phyloP scores from a whole-genome alignment of 1,140 invertebrate genomes.

The Stegodyphus dumicola region DNA sequence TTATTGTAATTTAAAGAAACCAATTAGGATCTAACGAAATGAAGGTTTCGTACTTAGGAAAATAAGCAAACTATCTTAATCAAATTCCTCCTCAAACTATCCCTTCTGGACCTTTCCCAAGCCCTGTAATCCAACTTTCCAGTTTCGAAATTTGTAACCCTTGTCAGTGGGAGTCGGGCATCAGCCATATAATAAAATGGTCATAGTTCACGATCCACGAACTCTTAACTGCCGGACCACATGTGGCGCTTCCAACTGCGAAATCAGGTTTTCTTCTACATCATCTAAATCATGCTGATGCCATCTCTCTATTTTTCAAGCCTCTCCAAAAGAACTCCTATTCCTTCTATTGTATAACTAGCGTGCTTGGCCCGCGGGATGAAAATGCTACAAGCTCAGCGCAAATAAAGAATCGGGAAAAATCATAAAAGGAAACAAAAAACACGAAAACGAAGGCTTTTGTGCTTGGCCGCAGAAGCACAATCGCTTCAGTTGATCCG shows the following conservation, averaged over 20 bases:
- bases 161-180: too few relatives aligned
- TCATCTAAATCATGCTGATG: background rate
- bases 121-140: too few relatives aligned
- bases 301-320: background rate
- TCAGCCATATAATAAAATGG: background rate
- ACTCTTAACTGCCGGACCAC: background rate
- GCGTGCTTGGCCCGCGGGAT: background rate
- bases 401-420: conserved; percentile 25
- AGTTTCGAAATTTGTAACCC: too few relatives aligned
- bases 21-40: too few relatives aligned
- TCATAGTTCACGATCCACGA: background rate
- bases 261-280: background rate
- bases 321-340: too few relatives aligned
- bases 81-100: too few relatives aligned
- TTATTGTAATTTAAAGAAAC: too few relatives aligned
- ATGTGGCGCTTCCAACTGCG: background rate
- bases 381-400: background rate
- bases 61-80: too few relatives aligned
- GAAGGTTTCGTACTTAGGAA: too few relatives aligned
- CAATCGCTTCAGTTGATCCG: conserved; percentile 52
- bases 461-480: conserved; percentile 47
- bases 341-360: background rate
- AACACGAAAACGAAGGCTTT: conserved; percentile 21
- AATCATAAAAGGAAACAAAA: conserved; percentile 20
- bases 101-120: too few relatives aligned